A percentile compares a stretch with the other conserved stretches of the same genome.
Conservation (phyloP, 1,140 invertebrate species). For the Tetragnatha versicolor region DNA sequence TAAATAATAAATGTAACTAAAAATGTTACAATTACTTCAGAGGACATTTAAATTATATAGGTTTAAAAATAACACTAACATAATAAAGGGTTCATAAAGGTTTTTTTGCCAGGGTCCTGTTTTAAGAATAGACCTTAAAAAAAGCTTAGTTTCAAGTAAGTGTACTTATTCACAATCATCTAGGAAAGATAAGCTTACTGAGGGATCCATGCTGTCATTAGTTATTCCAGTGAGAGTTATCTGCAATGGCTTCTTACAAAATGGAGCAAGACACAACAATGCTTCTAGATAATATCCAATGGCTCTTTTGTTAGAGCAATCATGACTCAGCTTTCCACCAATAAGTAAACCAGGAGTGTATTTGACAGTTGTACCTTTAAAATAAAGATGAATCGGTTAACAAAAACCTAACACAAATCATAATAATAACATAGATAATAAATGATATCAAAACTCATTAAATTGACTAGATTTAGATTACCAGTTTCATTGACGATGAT, state of each 20-base stretch:
- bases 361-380: constrained; percentile 78
- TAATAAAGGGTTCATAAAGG: background rate
- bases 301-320: constrained; percentile 81
- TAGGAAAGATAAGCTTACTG: constrained; percentile 60
- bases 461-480: constrained; percentile 26
- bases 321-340: constrained; percentile 87
- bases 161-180: too few relatives aligned
- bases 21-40: background rate
- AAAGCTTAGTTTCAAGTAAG: background rate
- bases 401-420: background rate
- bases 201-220: constrained; percentile 73
- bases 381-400: background rate
- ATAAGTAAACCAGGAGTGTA: constrained; percentile 88
- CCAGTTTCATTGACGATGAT: constrained; percentile 93
- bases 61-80: background rate
- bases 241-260: constrained; percentile 89
- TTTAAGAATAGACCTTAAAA: background rate
- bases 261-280: constrained; percentile 87
- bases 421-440: background rate
- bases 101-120: too few relatives aligned
- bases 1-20: too few relatives aligned
- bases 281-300: constrained; percentile 94
- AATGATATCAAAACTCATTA: background rate
- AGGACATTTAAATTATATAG: background rate
- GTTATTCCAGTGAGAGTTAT: constrained; percentile 87